These are phyloP conservation scores for Apodemia duryi DNA, from an alignment of 2,888 invertebrate genomes.

Conservation along the genomic window DNA sequence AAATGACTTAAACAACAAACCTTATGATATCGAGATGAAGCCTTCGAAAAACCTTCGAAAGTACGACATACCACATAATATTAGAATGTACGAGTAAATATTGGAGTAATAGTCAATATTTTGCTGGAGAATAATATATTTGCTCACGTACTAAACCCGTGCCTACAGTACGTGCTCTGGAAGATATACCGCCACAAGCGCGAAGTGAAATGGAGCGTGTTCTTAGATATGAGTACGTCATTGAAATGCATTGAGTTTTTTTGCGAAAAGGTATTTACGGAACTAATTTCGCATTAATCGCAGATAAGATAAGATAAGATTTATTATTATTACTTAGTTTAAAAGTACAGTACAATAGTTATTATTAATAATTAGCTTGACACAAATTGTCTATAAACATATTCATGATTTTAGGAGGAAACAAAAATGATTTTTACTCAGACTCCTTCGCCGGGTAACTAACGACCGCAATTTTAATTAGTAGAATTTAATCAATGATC, in stretches of 20 bases:
- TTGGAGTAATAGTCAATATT: conserved; percentile 10
- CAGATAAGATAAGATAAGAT: too few species aligned
- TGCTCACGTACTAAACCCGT: conserved; percentile 8
- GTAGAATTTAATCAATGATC: too few species aligned
- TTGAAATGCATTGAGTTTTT: conserved; percentile 10
- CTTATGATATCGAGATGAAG: too few species aligned
- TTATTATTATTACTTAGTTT: too few species aligned
- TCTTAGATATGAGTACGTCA: conserved; percentile 6
- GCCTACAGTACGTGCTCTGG: conserved; percentile 8
- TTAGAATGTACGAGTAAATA: not conserved
- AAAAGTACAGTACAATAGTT: too few species aligned
- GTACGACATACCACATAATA: not conserved
- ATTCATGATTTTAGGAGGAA: too few species aligned
- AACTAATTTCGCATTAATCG: not conserved
- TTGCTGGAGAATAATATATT: conserved; percentile 12
- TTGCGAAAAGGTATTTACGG: not conserved
- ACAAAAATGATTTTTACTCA: too few species aligned
- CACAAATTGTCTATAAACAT: not conserved
- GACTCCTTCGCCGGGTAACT: too few species aligned
- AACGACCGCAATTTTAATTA: too few species aligned
- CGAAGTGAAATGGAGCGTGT: conserved; percentile 14
- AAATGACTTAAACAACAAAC: too few species aligned
- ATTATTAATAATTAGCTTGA: not conserved
- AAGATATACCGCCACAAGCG: conserved; percentile 2
- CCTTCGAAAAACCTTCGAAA: not conserved